Conservation (phyloP, 2,797 vertebrate species). For the Anguilla megastoma region DNA sequence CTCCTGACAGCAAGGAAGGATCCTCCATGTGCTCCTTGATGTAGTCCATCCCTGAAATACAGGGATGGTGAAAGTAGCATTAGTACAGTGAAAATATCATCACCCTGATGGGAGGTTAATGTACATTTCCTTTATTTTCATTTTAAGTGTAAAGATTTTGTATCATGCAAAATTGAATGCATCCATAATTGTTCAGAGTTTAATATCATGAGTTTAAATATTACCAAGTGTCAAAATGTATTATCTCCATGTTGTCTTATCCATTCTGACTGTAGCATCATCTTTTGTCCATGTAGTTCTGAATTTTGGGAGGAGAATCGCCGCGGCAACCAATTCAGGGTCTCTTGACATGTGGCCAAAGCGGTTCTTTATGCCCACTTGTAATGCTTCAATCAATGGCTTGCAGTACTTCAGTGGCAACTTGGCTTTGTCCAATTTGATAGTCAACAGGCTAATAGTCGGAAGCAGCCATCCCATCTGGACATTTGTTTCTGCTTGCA, state of each 20-base stretch:
- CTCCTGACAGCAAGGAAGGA: constrained; percentile 15
- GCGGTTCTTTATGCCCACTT: neutral
- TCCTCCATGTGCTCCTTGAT: constrained; percentile 35
- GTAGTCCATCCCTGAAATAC: constrained; percentile 42
- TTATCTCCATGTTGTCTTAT: neutral
- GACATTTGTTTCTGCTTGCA: neutral
- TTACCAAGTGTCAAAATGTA: constrained; percentile 27
- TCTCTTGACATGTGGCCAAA: neutral
- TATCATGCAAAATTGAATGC: constrained; percentile 27
- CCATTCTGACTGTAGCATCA: neutral
- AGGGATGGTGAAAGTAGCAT: neutral
- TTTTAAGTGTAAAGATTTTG: constrained; percentile 27
- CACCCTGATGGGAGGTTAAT: neutral
- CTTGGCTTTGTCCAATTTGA: neutral
- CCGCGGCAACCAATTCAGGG: neutral
- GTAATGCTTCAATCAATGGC: neutral
- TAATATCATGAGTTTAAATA: neutral
- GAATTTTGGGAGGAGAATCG: neutral
- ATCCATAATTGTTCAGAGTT: constrained; percentile 26
- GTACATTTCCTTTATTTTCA: neutral
- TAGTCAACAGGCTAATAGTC: neutral
- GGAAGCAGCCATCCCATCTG: neutral
- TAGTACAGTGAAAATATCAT: constrained; percentile 24
- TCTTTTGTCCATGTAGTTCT: neutral
- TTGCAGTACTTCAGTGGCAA: neutral